Conservation (phyloP, 2,113 vertebrate genomes). For the Donacobius atricapilla region DNA sequence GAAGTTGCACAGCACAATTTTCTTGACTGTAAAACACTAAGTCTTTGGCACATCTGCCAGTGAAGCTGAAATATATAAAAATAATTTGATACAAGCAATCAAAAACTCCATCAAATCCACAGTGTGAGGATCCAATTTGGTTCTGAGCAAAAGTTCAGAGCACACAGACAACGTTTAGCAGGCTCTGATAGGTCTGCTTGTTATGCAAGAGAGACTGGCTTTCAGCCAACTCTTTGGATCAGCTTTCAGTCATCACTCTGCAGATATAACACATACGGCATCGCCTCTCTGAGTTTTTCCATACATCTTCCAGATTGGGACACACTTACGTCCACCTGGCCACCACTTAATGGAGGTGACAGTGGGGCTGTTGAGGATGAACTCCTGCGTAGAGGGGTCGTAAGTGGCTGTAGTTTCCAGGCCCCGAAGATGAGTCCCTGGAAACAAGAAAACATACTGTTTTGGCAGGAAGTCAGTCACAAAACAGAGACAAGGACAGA, state of each 20-base stretch:
- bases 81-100: background rate
- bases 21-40: background rate
- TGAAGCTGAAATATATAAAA: background rate
- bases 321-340: slow-evolving; percentile 93
- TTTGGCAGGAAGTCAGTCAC: background rate
- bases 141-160: background rate
- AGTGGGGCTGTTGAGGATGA: slow-evolving; percentile 94
- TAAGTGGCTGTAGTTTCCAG: slow-evolving; percentile 96
- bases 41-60: background rate
- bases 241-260: background rate
- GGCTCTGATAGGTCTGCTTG: background rate
- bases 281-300: background rate
- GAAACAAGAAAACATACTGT: background rate
- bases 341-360: slow-evolving; percentile 99
- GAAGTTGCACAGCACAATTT: background rate
- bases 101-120: background rate
- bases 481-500: background rate
- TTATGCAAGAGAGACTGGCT: background rate
- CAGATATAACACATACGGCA: background rate
- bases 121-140: background rate
- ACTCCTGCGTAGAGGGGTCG: slow-evolving; percentile 90
- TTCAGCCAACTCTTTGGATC: background rate
- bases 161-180: background rate
- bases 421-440: slow-evolving; percentile 92
- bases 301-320: background rate